A percentile compares a stretch with the other conserved stretches of the same genome.
Conservation (phyloP, 2,113 vertebrate genomes). For the Epinephelus cyanopodus region DNA sequence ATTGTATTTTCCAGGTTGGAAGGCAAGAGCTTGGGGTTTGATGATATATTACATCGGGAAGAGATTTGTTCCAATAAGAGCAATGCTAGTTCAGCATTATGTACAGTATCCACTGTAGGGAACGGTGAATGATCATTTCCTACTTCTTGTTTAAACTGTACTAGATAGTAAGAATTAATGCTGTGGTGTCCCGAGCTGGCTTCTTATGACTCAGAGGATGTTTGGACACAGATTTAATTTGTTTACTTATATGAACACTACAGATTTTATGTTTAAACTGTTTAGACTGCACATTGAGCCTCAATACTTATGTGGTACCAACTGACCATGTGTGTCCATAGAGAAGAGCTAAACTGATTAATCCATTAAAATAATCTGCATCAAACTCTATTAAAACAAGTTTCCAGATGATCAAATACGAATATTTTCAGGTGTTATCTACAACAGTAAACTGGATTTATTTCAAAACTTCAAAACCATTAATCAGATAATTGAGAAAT, state of each 20-base stretch:
- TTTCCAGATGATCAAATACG: neutral
- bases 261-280: neutral
- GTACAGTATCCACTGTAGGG: constrained; percentile 29
- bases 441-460: too few species aligned
- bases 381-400: neutral
- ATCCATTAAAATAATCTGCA: neutral
- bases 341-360: neutral
- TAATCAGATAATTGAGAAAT: too few species aligned
- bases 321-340: neutral
- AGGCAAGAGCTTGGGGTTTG: constrained; percentile 29
- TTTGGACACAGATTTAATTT: neutral
- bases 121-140: constrained; percentile 38
- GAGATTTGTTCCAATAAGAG: constrained; percentile 53
- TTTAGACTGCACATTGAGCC: too few species aligned
- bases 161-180: constrained; percentile 9
- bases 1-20: constrained; percentile 24
- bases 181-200: constrained; percentile 1
- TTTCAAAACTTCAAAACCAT: too few species aligned
- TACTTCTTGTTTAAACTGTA: constrained; percentile 29
- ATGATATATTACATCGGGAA: constrained; percentile 63
- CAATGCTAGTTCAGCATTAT: constrained; percentile 64
- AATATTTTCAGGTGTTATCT: neutral
- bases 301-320: neutral
- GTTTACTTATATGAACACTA: neutral
- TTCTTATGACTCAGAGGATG: neutral